Conservation (phyloP, 2,797 vertebrate genomes). For the Syngnathus acus region DNA sequence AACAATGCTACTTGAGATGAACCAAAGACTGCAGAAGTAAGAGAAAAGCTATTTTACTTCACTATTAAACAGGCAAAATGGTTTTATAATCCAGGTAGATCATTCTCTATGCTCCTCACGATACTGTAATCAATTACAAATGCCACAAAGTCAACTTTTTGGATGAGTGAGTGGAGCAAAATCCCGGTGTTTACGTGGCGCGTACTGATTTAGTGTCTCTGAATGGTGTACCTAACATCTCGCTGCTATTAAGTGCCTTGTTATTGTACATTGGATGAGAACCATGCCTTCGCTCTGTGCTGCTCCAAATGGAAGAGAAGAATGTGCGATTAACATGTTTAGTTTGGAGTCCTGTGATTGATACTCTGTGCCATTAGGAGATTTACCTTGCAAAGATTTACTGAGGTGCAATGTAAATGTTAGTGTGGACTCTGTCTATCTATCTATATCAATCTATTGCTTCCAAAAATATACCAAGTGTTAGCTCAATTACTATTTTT, state of each 20-base stretch:
- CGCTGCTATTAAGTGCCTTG: conserved; percentile 49
- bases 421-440: not conserved
- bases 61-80: not conserved
- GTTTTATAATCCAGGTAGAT: conserved; percentile 12
- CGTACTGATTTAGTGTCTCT: conserved; percentile 58
- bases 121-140: conserved; percentile 35
- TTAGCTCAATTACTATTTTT: not conserved
- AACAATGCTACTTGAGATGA: not conserved
- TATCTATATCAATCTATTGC: not conserved
- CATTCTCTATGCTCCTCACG: conserved; percentile 20
- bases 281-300: conserved; percentile 47
- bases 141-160: conserved; percentile 27
- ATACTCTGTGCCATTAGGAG: conserved; percentile 39
- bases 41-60: not conserved
- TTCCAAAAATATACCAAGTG: not conserved
- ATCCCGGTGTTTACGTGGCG: conserved; percentile 51
- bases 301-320: conserved; percentile 39
- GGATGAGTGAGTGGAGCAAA: conserved; percentile 35
- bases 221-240: conserved; percentile 35
- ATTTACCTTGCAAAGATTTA: conserved; percentile 19
- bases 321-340: conserved; percentile 54
- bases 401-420: not conserved
- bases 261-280: conserved; percentile 59
- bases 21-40: not conserved
- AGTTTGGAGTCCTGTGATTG: conserved; percentile 52